phyloP scores from a whole-genome alignment of 2,797 vertebrate genomes.

The Hemitrygon akajei region DNA sequence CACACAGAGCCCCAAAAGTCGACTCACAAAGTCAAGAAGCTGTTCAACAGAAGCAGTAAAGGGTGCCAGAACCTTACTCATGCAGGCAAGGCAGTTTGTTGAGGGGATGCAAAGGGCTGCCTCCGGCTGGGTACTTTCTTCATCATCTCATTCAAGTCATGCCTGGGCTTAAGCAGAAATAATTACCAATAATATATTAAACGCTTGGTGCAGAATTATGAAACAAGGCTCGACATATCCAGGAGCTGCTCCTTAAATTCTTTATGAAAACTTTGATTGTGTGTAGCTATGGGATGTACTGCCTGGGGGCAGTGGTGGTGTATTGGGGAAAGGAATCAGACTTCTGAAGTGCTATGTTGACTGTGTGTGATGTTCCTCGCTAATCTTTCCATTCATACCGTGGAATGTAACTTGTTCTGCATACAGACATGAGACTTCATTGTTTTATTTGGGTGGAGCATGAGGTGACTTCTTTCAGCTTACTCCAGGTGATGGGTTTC shows the following conservation, averaged over 20 bases:
- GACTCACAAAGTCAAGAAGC: neutral
- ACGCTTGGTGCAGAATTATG: neutral
- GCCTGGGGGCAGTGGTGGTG: neutral
- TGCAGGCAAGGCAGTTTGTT: neutral
- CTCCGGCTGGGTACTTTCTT: neutral
- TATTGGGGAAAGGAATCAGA: neutral
- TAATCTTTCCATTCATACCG: neutral
- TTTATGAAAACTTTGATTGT: neutral
- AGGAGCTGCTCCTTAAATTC: conserved; percentile 21
- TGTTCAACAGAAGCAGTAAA: conserved; percentile 1
- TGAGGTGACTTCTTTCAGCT: neutral
- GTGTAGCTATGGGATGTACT: neutral
- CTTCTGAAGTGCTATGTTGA: neutral
- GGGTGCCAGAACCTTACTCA: conserved; percentile 12
- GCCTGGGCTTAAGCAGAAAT: conserved; percentile 26
- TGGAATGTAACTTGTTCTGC: neutral
- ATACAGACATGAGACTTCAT: neutral
- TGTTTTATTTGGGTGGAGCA: neutral
- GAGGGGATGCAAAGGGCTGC: neutral
- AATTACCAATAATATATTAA: conserved; percentile 24
- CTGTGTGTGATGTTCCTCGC: neutral
- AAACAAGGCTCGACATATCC: conserved; percentile 24
- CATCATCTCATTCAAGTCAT: neutral
- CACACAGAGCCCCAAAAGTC: neutral
- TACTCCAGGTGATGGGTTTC: neutral